Base-by-base conservation (phyloP, 1,140 invertebrate genomes). In the Drosophila miranda region DNA sequence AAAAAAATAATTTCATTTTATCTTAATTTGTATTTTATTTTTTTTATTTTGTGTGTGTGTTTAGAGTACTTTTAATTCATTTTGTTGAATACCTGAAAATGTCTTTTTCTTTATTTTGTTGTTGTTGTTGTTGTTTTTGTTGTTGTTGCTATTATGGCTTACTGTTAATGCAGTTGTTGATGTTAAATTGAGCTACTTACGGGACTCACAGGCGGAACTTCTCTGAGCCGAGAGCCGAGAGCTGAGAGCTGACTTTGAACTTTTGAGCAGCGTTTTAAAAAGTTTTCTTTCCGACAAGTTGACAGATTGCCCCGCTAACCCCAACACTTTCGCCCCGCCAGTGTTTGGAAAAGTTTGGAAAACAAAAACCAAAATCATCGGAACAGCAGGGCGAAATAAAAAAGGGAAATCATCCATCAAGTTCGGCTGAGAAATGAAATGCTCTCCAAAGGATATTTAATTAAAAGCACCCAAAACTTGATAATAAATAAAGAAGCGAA, bases 81-180 rank as follows among this genome's bases (percentile, higher is more conserved):
- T 67, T 61, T 74, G 34, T 41, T 77, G 82, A 86, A 86, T 77
- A 86, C 82, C 81, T 86, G 81, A 87, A 86, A 86, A 87, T 86
- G 81, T 86, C 81, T 86, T 86, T 84, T 78, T 66, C 49, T 16
- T 51, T 72, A 19, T 23, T 45, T 61, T 34, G 19, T 72, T 41
- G 42, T 23, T 30, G n/a, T 69, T 66, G 45, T 21, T 46, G 26
- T 21, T 48, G 28, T 60, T 26, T 9, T 51, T 42, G 48, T 52
- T 63, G 30, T 68, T 50, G 45, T 51, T n/a, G 16, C n/a, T n/a
- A n/a, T n/a, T n/a, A 46, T 51, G 45, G 41, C 51, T 34, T 52
- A 16, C 19, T 16, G 41, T 23, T 21, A 9, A 13, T 76, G 44
- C 61, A 45, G 38, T 57, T 64, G 45, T 51, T n/a, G 16, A 41